phyloP scores from a whole-genome alignment of 2,888 invertebrate species.

The Hofmannophila pseudospretella region DNA sequence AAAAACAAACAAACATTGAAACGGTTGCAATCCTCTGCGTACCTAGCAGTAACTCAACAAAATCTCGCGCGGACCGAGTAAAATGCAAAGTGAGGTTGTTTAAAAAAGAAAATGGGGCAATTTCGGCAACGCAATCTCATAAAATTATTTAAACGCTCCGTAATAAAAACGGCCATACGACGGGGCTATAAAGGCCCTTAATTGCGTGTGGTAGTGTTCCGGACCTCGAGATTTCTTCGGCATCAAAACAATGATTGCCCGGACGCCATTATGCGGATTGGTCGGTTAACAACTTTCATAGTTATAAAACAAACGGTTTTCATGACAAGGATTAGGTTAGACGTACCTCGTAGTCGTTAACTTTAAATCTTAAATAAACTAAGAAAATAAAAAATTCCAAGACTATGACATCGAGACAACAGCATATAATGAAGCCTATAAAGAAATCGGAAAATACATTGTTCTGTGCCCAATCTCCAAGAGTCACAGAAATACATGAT shows the following conservation, averaged over 20 bases:
- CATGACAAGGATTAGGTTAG: background rate
- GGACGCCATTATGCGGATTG: slow-evolving; percentile 6
- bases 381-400: no score
- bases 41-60: slow-evolving; percentile 18
- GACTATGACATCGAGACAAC: no score
- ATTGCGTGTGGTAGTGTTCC: slow-evolving; percentile 42
- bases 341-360: no score
- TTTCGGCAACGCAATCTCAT: slow-evolving; percentile 64
- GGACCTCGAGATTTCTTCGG: slow-evolving; percentile 22
- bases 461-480: no score
- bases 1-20: no score
- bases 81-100: slow-evolving; percentile 49
- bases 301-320: slow-evolving; percentile 5
- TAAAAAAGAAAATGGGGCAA: slow-evolving; percentile 62
- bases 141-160: slow-evolving; percentile 70
- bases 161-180: slow-evolving; percentile 65
- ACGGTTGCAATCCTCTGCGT: background rate
- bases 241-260: slow-evolving; percentile 9
- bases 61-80: slow-evolving; percentile 28
- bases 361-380: no score
- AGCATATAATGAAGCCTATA: no score
- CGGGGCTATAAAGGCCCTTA: slow-evolving; percentile 58
- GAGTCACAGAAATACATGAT: no score
- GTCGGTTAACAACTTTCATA: slow-evolving; percentile 1
- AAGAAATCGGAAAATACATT: no score